Percentiles rank a stretch among this genome's conserved stretches.
These are phyloP conservation scores for Sericinus montela DNA, from an alignment of 2,888 invertebrate genomes.

Conservation along the genomic window DNA sequence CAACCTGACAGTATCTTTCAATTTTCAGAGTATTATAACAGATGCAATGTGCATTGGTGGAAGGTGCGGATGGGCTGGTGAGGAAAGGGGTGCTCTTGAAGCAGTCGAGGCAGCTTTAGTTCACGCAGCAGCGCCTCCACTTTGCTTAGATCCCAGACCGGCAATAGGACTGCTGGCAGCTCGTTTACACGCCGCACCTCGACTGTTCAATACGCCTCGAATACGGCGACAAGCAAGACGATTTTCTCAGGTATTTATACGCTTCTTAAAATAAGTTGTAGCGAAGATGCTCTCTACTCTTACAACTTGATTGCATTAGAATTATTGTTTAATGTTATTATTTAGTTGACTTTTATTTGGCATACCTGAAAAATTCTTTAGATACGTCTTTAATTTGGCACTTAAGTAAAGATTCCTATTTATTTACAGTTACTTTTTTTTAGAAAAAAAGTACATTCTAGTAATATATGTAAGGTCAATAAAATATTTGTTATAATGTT, in stretches of 20 bases:
- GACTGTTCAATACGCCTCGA: slow-evolving; percentile 86
- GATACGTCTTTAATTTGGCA: too few species aligned
- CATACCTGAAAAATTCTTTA: too few species aligned
- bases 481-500: too few species aligned
- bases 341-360: too few species aligned
- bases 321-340: too few species aligned
- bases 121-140: slow-evolving; percentile 89
- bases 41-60: slow-evolving; percentile 81
- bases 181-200: slow-evolving; percentile 85
- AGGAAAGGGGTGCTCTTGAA: slow-evolving; percentile 83
- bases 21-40: slow-evolving; percentile 79
- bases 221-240: slow-evolving; percentile 86
- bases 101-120: slow-evolving; percentile 91
- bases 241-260: slow-evolving; percentile 83
- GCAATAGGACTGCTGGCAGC: slow-evolving; percentile 88
- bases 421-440: too few species aligned
- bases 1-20: not conserved
- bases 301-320: too few species aligned
- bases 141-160: slow-evolving; percentile 94
- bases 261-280: too few species aligned
- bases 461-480: too few species aligned
- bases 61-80: slow-evolving; percentile 82
- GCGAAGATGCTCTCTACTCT: too few species aligned
- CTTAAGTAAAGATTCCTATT: too few species aligned
- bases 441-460: too few species aligned